These are phyloP conservation scores for Steinernema feltiae DNA, from an alignment of 1,140 invertebrate species.

Conservation along the genomic window DNA sequence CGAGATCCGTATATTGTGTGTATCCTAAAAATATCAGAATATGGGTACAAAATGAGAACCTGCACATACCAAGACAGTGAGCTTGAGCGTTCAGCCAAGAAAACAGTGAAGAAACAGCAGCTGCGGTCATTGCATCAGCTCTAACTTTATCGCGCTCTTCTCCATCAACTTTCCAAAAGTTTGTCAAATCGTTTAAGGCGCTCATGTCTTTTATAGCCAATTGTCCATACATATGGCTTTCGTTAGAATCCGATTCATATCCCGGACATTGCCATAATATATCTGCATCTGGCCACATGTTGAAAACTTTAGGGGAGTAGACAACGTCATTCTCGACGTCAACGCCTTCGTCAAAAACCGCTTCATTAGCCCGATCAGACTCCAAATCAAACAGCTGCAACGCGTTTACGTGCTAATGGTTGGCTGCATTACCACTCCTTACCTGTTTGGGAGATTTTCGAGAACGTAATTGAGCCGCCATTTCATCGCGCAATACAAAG, in stretches of 20 bases:
- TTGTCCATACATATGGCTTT: conserved; percentile 41
- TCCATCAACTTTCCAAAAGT: conserved; percentile 33
- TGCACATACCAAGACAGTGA: conserved; percentile 41
- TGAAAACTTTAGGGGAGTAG: conserved; percentile 44
- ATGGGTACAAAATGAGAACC: neutral
- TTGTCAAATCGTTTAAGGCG: conserved; percentile 18
- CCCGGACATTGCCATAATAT: conserved; percentile 55
- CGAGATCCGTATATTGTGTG: conserved; percentile 55
- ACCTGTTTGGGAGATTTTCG: neutral
- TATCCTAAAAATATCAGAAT: conserved; percentile 31
- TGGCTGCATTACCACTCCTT: neutral
- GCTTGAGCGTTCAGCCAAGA: conserved; percentile 55
- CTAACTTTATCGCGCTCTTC: conserved; percentile 33
- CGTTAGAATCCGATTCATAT: conserved; percentile 48
- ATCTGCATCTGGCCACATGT: conserved; percentile 45
- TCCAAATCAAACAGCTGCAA: conserved; percentile 11
- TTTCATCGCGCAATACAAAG: conserved; percentile 49
- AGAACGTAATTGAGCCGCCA: conserved; percentile 43
- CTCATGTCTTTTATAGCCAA: conserved; percentile 44
- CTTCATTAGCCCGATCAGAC: conserved; percentile 13
- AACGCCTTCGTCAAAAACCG: conserved; percentile 30
- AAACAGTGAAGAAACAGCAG: conserved; percentile 46
- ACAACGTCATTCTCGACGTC: conserved; percentile 33
- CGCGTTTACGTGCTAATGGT: neutral
- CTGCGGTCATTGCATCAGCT: conserved; percentile 33